Base-by-base conservation (phyloP, 2,888 invertebrate species). In the Leucozona laternaria region DNA sequence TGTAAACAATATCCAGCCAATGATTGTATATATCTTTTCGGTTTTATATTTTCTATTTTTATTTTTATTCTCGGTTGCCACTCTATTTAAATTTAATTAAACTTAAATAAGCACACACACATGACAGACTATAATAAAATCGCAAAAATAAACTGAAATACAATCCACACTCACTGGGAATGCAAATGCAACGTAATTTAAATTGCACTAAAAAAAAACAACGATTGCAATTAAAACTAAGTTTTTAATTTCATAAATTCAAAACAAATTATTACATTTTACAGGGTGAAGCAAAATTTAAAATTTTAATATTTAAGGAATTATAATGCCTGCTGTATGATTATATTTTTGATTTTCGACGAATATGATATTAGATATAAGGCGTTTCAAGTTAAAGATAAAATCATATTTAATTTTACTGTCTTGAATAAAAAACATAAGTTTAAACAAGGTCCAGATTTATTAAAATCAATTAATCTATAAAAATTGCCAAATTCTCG, bases 1-100 rank as follows among this genome's bases (percentile, higher is more conserved):
- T 31, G 31, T 34, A 48, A 31, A 31, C 25, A 66, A 48, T 66
- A 66, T 66, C 66, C 66, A 64, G 64, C 28, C 25, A 64, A 48
- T 15, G 66, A 45, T 45, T 64, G 45, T 4, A 28, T 2, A 28
- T 45, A 45, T 64, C 45, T 31, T 57, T 22, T 25, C n/a, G 8
- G 17, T 45, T 45, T 28, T 45, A 28, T 34, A 34, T 34, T 28
- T 64, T 13, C n/a, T 45, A 17, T 64, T 45, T 58, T 3, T 37
- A 2, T 37, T 37, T 37, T 43, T 20, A 13, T 6, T 20, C 62
- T 64, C 43, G 17, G 17, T 64, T 45, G 64, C 15, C 66, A 48
- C 66, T 64, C 17, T 45, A 20, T 66, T 34, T 66, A 22, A 34
- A 48, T 64, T 15, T 66, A 48, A 66, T 66, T 66, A 34, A 15